Base-by-base conservation (phyloP, 2,113 vertebrate genomes). In the Symphodus melops region DNA sequence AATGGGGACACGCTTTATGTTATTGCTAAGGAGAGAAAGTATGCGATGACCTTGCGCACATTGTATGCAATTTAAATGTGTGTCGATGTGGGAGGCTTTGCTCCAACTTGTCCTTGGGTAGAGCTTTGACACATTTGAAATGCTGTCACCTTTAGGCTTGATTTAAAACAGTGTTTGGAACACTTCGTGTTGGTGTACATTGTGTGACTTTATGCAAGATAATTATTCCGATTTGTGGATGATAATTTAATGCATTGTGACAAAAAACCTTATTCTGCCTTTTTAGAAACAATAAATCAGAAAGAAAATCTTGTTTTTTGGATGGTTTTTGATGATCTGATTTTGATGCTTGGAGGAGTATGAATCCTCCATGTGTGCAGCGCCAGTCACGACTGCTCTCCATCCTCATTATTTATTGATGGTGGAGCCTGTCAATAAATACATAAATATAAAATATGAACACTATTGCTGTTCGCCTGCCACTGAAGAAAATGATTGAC, bases 381-480 rank as follows among this genome's bases (percentile, higher is more conserved):
- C 25, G 69, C 69, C 55, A 87, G 88, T 92, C 91, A 92, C 86
- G 86, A 89, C 86, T 89, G 44, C 72, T 88, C 80, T 81, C 87
- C 69, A 68, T 78, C 66, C 82, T 90, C 86, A 88, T 93, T 72
- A 86, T 84, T 92, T 91, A 93, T 92, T 89, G 57, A 93, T 86
- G 72, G 33, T 6, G 42, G 65, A 87, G 72, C 82, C 87, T 87
- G 88, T 91, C 85, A 75, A 89, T 88, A 84, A 77, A 79, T 81
- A 86, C 2, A 25, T 25, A 25, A 88, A 86, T 83, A 86, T 72
- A 75, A 75, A 67, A 83, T 66, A 78, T n/a, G 77, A 83, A 48
- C 54, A 54, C 49, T 66, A 54, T 78, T 65, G 63, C 73, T 68
- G 58, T 72, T 74, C 65, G 61, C 49, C 77, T 67, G 52, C 37